These are phyloP conservation scores for Sander lucioperca DNA, from an alignment of 2,113 vertebrate species.

Conservation along the genomic window DNA sequence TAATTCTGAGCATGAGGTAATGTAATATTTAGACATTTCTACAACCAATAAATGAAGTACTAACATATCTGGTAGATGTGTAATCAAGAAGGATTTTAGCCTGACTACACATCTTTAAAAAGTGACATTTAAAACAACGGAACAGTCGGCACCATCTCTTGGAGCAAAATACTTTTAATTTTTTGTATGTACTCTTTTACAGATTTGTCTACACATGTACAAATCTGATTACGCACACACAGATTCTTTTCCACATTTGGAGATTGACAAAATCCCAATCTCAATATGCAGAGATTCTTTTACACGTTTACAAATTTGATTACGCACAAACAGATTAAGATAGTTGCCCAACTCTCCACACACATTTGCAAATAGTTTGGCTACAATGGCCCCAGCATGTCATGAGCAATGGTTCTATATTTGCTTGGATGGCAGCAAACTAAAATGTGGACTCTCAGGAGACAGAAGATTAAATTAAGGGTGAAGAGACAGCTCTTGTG, in stretches of 20 bases:
- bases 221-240: no score
- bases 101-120: neutral
- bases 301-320: no score
- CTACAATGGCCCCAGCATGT: neutral
- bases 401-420: neutral
- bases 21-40: neutral
- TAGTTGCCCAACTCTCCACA: no score
- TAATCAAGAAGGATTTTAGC: neutral
- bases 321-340: no score
- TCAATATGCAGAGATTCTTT: no score
- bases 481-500: slow-evolving; percentile 57
- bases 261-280: no score
- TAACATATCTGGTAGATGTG: neutral
- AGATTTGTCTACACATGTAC: no score
- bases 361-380: no score
- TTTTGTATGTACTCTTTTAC: no score
- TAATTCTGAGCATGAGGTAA: neutral
- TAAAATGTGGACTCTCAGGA: slow-evolving; percentile 38
- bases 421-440: slow-evolving; percentile 38
- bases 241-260: no score
- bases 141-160: neutral
- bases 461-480: slow-evolving; percentile 70
- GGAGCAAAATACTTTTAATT: no score
- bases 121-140: neutral
- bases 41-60: neutral